phyloP scores from a whole-genome alignment of 2,888 invertebrate genomes.

The Synanthedon vespiformis region DNA sequence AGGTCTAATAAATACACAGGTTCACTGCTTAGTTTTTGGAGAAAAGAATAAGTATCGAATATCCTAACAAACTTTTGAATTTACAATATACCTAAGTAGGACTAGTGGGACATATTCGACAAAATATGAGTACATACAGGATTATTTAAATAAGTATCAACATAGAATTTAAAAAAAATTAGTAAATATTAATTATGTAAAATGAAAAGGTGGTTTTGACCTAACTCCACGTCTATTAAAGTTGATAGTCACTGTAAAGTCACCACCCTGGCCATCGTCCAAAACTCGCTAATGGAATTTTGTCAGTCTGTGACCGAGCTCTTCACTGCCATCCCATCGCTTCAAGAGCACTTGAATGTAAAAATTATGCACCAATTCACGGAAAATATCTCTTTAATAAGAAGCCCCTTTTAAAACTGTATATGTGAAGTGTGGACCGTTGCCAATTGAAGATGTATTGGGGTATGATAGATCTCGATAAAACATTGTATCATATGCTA shows the following conservation, averaged over 20 bases:
- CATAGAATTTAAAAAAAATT: too few species aligned
- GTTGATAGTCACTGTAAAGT: constrained; percentile 16
- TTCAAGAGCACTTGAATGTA: constrained; percentile 36
- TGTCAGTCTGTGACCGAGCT: constrained; percentile 49
- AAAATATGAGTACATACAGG: too few species aligned
- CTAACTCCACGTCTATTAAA: constrained; percentile 21
- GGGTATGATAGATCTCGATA: neutral
- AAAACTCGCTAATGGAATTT: constrained; percentile 59
- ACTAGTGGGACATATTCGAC: too few species aligned
- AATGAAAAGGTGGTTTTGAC: constrained; percentile 5
- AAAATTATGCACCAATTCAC: constrained; percentile 46
- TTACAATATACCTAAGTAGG: too few species aligned
- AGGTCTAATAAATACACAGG: too few species aligned
- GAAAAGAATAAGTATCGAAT: too few species aligned
- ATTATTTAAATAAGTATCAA: too few species aligned
- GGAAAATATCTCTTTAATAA: constrained; percentile 33
- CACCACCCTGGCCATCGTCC: constrained; percentile 41
- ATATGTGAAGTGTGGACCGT: constrained; percentile 10
- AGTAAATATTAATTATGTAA: neutral
- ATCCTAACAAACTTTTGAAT: too few species aligned
- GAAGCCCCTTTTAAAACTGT: constrained; percentile 16
- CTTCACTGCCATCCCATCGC: constrained; percentile 31
- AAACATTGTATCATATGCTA: too few species aligned
- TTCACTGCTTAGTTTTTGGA: too few species aligned
- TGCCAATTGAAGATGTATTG: constrained; percentile 7